Percentiles rank a stretch among this genome's conserved stretches.
phyloP scores from a whole-genome alignment of 2,113 vertebrate genomes.

The Oplegnathus fasciatus region DNA sequence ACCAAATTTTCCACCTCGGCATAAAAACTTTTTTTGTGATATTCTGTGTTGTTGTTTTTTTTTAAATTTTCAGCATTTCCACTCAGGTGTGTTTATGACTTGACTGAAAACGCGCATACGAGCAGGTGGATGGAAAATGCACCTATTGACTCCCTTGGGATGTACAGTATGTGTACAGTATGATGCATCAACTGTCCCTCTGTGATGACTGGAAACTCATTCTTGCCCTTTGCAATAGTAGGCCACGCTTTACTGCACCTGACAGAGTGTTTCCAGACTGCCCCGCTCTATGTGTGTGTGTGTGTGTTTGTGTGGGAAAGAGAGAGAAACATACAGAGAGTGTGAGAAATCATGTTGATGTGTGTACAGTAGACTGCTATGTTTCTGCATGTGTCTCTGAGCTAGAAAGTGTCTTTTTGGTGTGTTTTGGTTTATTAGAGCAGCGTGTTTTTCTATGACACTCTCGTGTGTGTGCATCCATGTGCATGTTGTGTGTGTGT shows the following conservation, averaged over 20 bases:
- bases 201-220: conserved; percentile 79
- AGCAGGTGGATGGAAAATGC: neutral
- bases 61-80: neutral
- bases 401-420: neutral
- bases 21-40: too few relatives aligned
- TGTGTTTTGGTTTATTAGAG: conserved; percentile 48
- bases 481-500: conserved; percentile 12
- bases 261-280: conserved; percentile 84
- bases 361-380: conserved; percentile 25
- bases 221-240: conserved; percentile 77
- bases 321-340: conserved; percentile 22
- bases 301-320: neutral
- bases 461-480: conserved; percentile 1
- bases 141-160: conserved; percentile 32
- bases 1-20: too few relatives aligned
- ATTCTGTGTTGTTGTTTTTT: neutral
- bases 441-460: conserved; percentile 26
- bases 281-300: conserved; percentile 36
- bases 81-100: neutral
- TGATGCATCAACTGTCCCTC: conserved; percentile 64
- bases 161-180: conserved; percentile 60
- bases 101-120: neutral
- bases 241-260: conserved; percentile 82
- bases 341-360: conserved; percentile 39
- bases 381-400: conserved; percentile 28